Evolutionary conservation across 2,888 invertebrate genomes (phyloP).

Genomic region (Aricia artaxerxes): DNA sequence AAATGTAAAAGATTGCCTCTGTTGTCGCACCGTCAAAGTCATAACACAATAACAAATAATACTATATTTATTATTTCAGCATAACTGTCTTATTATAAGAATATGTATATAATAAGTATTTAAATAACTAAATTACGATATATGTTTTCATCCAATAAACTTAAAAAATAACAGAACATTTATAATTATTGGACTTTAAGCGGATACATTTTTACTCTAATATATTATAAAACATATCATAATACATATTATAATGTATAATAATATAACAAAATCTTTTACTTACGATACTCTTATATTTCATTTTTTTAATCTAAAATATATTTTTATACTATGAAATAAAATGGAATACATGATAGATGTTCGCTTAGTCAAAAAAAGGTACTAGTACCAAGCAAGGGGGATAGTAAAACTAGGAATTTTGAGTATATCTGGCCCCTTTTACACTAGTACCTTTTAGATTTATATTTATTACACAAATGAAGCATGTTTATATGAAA

Average conservation of each 20-base stretch:
- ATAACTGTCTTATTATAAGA: constrained; percentile 3
- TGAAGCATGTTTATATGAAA: constrained; percentile 14
- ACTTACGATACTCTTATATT: constrained; percentile 12
- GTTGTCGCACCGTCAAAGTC: neutral
- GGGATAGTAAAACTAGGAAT: constrained; percentile 2
- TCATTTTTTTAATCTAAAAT: constrained; percentile 24
- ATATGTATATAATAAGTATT: neutral
- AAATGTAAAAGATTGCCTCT: neutral
- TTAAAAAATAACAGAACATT: constrained; percentile 16
- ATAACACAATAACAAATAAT: neutral
- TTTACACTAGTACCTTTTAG: neutral
- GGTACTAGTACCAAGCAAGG: neutral
- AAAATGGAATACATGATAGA: constrained; percentile 13
- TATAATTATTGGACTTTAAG: neutral
- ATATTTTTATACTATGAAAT: constrained; percentile 12
- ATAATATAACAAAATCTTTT: constrained; percentile 6
- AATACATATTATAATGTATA: constrained; percentile 3
- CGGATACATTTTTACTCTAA: constrained; percentile 10
- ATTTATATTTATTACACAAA: neutral
- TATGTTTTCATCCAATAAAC: constrained; percentile 2
- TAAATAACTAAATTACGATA: constrained; percentile 13
- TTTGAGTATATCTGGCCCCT: neutral
- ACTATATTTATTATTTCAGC: neutral
- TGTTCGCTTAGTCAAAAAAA: neutral
- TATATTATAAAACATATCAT: constrained; percentile 8